Percentiles rank a stretch among this genome's conserved stretches.
Conservation (phyloP, 2,888 invertebrate genomes). For the Fragum whitleyi region DNA sequence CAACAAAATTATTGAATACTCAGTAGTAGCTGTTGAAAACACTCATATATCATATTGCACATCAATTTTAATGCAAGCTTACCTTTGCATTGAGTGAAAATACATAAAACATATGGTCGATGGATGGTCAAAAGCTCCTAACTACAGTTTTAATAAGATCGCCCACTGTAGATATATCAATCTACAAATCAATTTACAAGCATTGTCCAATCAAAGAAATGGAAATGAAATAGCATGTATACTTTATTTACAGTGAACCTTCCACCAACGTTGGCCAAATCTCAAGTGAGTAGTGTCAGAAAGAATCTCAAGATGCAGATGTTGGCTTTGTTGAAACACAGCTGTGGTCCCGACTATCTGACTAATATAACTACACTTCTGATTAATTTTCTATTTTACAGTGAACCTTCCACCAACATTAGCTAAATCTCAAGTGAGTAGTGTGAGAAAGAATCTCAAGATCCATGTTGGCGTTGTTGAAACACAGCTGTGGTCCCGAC, state of each 20-base stretch:
- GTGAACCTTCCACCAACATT: conserved; percentile 88
- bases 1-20: no score
- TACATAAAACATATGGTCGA: no score
- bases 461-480: conserved; percentile 88
- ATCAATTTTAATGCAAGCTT: no score
- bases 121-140: no score
- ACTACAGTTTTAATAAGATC: no score
- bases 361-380: conserved; percentile 93
- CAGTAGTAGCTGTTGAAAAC: no score
- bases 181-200: no score
- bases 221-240: no score
- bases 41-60: no score
- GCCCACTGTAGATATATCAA: no score
- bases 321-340: conserved; percentile 92
- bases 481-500: conserved; percentile 93
- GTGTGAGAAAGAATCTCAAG: conserved; percentile 96
- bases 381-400: conserved; percentile 93
- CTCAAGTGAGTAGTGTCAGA: conserved; percentile 96
- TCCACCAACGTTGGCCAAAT: conserved; percentile 88
- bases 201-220: no score
- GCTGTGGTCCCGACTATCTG: conserved; percentile 92
- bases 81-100: no score
- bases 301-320: conserved; percentile 93
- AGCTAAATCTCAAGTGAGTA: conserved; percentile 92
- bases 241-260: conserved; percentile 90